Conservation (phyloP, 2,113 vertebrate genomes). For the Bombycilla garrulus region DNA sequence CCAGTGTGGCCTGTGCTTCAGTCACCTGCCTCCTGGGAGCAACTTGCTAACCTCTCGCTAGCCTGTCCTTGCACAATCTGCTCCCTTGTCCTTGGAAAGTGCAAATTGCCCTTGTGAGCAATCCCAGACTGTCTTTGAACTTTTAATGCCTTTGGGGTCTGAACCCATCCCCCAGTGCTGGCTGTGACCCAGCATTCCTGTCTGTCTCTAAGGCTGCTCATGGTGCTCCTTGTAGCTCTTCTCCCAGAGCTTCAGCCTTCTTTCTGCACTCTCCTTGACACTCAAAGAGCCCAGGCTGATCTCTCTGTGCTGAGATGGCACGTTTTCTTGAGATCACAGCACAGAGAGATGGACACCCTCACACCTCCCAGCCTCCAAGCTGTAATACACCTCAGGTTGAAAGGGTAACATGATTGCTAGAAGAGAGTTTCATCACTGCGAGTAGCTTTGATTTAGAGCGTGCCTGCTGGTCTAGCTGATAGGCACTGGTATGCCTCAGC, state of each 20-base stretch:
- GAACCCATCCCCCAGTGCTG: neutral
- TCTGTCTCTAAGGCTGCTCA: neutral
- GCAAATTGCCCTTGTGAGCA: neutral
- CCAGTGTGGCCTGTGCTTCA: neutral
- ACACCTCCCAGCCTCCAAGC: neutral
- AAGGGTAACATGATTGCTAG: neutral
- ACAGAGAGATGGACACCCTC: neutral
- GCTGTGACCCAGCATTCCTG: neutral
- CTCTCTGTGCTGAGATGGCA: neutral
- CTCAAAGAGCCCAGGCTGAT: neutral
- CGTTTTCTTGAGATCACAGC: neutral
- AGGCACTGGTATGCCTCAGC: neutral
- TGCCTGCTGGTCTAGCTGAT: slow-evolving; percentile 9
- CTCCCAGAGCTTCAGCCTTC: neutral
- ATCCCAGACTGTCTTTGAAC: neutral
- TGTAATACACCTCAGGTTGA: neutral
- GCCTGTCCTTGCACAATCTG: neutral
- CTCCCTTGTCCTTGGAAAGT: neutral
- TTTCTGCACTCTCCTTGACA: neutral
- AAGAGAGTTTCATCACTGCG: neutral
- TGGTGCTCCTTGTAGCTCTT: neutral
- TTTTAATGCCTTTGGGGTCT: neutral
- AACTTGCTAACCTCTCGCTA: rapidly evolving
- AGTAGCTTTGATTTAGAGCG: neutral
- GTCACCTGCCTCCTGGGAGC: neutral